These are phyloP conservation scores for Habrosyne pyritoides DNA, from an alignment of 2,888 invertebrate species.

Conservation along the genomic window DNA sequence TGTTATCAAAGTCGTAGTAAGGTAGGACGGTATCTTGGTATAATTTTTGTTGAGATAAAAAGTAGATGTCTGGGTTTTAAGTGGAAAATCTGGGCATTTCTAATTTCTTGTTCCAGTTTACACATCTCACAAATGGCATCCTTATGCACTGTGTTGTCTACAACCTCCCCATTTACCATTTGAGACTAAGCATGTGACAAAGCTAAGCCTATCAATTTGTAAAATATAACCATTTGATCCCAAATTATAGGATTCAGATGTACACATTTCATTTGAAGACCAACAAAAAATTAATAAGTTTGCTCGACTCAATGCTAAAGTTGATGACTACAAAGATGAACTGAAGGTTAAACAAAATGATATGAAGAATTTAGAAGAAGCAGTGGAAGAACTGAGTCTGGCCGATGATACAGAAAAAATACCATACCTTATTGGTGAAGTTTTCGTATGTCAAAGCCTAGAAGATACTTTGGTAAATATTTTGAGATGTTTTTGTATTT, in stretches of 20 bases:
- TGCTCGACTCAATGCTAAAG: constrained; percentile 95
- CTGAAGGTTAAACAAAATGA: constrained; percentile 94
- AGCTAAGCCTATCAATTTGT: too few species aligned
- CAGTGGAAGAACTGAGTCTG: constrained; percentile 92
- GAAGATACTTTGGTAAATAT: constrained; percentile 88
- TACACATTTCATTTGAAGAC: constrained; percentile 97
- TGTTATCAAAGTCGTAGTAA: too few species aligned
- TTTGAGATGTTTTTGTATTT: neutral
- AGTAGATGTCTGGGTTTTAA: too few species aligned
- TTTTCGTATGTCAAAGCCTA: constrained; percentile 91
- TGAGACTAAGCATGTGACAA: too few species aligned
- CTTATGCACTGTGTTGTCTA: too few species aligned
- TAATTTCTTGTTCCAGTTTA: too few species aligned
- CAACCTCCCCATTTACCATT: too few species aligned
- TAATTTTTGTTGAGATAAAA: too few species aligned
- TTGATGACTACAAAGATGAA: constrained; percentile 95
- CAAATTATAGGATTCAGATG: constrained; percentile 90
- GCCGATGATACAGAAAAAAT: constrained; percentile 90
- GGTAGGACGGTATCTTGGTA: too few species aligned
- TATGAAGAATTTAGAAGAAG: constrained; percentile 96
- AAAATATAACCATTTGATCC: constrained; percentile 12
- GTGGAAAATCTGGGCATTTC: too few species aligned
- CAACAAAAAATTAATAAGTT: constrained; percentile 99
- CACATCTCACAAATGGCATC: too few species aligned
- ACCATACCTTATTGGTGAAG: constrained; percentile 94